These are phyloP conservation scores for Trinectes maculatus DNA, from an alignment of 2,113 vertebrate genomes.

Conservation along the genomic window DNA sequence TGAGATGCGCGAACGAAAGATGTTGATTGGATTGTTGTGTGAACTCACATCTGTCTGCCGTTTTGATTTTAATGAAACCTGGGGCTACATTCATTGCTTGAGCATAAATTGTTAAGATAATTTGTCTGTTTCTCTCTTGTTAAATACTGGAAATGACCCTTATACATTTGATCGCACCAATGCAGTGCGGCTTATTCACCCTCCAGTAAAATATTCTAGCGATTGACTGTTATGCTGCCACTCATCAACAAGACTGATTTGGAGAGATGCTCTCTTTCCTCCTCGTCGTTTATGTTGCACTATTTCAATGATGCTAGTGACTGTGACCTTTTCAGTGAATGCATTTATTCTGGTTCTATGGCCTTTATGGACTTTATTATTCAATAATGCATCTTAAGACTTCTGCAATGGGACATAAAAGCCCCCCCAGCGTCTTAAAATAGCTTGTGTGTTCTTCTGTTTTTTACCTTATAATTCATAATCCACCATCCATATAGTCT, in stretches of 20 bases:
- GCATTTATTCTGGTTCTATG: conserved; percentile 44
- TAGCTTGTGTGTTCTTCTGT: conserved; percentile 41
- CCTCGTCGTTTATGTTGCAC: neutral
- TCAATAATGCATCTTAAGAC: conserved; percentile 60
- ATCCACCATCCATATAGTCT: conserved; percentile 43
- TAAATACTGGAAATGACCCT: neutral
- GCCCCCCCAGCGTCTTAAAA: conserved; percentile 43
- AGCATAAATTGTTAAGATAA: neutral
- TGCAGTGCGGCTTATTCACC: neutral
- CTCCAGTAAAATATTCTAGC: neutral
- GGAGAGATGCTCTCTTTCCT: conserved; percentile 19
- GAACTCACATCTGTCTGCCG: neutral
- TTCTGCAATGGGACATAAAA: conserved; percentile 49
- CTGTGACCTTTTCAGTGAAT: conserved; percentile 43
- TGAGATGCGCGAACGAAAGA: neutral
- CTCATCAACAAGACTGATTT: conserved; percentile 12
- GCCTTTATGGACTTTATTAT: conserved; percentile 40
- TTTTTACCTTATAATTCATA: conserved; percentile 61
- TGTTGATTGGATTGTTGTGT: neutral
- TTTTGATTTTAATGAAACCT: conserved; percentile 2
- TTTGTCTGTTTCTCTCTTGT: neutral
- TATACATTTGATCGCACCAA: neutral
- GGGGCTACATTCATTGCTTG: neutral
- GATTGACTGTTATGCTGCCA: neutral
- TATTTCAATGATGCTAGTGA: no score